Base-by-base conservation (phyloP, 2,797 vertebrate species). In the Enteromius treurensis region DNA sequence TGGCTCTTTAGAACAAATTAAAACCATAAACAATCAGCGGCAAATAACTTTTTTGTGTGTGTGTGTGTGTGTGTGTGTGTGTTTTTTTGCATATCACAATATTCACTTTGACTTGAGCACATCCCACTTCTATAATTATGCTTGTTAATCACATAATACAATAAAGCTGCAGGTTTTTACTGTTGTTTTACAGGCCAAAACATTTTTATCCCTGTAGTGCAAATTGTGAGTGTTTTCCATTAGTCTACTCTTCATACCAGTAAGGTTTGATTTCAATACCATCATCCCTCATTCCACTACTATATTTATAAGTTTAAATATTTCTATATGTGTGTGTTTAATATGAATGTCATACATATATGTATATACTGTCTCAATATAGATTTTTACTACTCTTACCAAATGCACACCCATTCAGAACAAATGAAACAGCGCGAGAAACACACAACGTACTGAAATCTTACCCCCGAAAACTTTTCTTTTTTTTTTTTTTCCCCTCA, bases 371-470 rank as follows among this genome's bases (percentile, higher is more conserved):
- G 84, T 86, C 86, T 85, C 65, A 88, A 88, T 91, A 92, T 91
- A 93, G 87, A 92, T 89, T 91, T 89, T 92, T 90, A 88, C 87
- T 84, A 86, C 86, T 84, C 84, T 88, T 87, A 88, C 60, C 87
- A 80, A 92, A 91, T 70, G 74, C 84, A 87, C 84, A 86, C 71
- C 83, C 81, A 84, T 77, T 82, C 82, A 87, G 80, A 89, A 77
- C 86, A 80, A 86, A 82, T 14, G 73, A 83, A 84, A 85, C 85
- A 86, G 86, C 86, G 84, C 84, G 77, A 87, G 76, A 88, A 85
- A 87, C 79, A 86, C 76, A 77, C 75, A 82, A 23, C 55, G 74
- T 84, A 91, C 88, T 93, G 91, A 93, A 94, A 95, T 92, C 90
- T 91, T 95, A 95, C 76, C 40, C 75, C 4, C 94, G 91, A 91